A percentile compares a stretch with the other conserved stretches of the same genome.
phyloP scores from a whole-genome alignment of 2,797 vertebrate species.

The Sebastes nivosus region DNA sequence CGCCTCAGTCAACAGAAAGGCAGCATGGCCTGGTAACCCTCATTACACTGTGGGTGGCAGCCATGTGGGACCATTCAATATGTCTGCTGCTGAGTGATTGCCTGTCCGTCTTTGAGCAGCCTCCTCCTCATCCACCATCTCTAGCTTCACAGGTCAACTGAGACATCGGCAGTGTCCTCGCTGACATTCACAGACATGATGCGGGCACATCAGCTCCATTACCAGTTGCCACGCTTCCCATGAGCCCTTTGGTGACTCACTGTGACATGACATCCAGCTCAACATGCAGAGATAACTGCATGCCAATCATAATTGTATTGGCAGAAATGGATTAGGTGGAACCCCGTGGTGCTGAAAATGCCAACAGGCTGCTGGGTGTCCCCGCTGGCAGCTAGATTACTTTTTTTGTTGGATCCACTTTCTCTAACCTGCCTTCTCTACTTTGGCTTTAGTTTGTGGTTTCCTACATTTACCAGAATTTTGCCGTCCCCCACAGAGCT shows the following conservation, averaged over 20 bases:
- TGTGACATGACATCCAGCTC: slow-evolving; percentile 40
- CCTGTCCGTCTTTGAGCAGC: slow-evolving; percentile 40
- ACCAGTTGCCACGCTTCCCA: slow-evolving; percentile 44
- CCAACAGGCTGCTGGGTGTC: slow-evolving; percentile 41
- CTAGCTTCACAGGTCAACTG: slow-evolving; percentile 58
- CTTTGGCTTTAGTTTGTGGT: slow-evolving; percentile 40
- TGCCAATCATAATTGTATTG: slow-evolving; percentile 60
- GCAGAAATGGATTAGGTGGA: slow-evolving; percentile 55
- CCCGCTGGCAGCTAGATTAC: slow-evolving; percentile 56
- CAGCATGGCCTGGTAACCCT: slow-evolving; percentile 62
- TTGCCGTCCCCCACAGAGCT: slow-evolving; percentile 21
- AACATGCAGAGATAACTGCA: slow-evolving; percentile 46
- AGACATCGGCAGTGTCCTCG: slow-evolving; percentile 43
- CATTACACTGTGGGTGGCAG: slow-evolving; percentile 64
- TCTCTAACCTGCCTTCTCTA: slow-evolving; percentile 31
- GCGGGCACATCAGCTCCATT: slow-evolving; percentile 46
- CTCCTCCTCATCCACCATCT: slow-evolving; percentile 30
- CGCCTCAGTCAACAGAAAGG: slow-evolving; percentile 52
- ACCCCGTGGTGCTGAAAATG: slow-evolving; percentile 41
- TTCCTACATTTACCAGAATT: slow-evolving; percentile 35
- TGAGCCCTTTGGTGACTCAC: slow-evolving; percentile 35
- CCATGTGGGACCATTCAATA: slow-evolving; percentile 58
- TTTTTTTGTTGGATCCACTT: slow-evolving; percentile 48
- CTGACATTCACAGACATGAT: slow-evolving; percentile 67
- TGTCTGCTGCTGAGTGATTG: slow-evolving; percentile 62